Conservation (phyloP, 2,888 invertebrate species). For the Pseudococcus longispinus region DNA sequence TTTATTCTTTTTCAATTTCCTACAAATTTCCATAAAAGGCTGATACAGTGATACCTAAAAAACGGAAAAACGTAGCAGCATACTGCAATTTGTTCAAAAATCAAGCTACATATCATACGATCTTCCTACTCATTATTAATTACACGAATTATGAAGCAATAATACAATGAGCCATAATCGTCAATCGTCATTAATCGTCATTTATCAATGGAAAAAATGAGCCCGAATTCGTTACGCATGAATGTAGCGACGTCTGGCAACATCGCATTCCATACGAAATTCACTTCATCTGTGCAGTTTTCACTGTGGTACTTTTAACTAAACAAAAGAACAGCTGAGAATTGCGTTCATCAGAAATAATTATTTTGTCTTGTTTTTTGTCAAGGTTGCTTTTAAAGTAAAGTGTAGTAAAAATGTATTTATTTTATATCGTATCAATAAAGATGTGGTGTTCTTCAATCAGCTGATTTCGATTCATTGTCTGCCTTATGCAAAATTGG, state of each 20-base stretch:
- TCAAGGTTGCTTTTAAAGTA: slow-evolving; percentile 43
- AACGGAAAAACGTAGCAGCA: too few relatives aligned
- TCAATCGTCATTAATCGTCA: background rate
- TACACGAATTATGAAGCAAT: too few relatives aligned
- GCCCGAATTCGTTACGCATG: background rate
- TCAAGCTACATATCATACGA: too few relatives aligned
- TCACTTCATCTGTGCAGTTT: background rate
- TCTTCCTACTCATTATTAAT: too few relatives aligned
- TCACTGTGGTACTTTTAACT: slow-evolving; percentile 6
- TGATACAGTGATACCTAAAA: too few relatives aligned
- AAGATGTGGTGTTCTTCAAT: slow-evolving; percentile 44
- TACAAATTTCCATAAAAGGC: too few relatives aligned
- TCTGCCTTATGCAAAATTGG: slow-evolving; percentile 44
- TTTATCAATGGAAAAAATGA: background rate
- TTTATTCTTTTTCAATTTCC: background rate
- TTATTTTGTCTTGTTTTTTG: slow-evolving; percentile 38
- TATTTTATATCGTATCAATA: slow-evolving; percentile 38
- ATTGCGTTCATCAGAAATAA: slow-evolving; percentile 44
- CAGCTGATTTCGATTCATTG: slow-evolving; percentile 55
- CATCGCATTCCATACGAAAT: background rate
- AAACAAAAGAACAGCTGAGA: slow-evolving; percentile 46
- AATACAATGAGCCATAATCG: background rate
- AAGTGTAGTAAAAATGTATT: slow-evolving; percentile 38
- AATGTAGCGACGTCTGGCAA: background rate
- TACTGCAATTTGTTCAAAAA: too few relatives aligned